Percentiles rank a stretch among this genome's conserved stretches.
phyloP scores from a whole-genome alignment of 2,888 invertebrate genomes.

The Imbricaverruca yamaguchii region DNA sequence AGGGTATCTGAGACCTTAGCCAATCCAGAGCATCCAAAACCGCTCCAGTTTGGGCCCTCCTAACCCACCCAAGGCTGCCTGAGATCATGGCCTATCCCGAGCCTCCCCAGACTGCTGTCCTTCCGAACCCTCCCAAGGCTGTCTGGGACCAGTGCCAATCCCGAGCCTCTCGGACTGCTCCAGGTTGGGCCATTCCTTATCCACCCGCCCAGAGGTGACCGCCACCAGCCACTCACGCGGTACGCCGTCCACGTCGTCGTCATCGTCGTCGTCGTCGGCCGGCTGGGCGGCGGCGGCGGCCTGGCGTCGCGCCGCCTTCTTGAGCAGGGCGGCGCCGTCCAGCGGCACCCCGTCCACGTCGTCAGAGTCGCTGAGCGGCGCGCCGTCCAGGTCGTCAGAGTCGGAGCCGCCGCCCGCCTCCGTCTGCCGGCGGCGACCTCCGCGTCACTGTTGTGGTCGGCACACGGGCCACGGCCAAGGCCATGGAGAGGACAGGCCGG shows the following conservation, averaged over 20 bases:
- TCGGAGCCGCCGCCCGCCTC: slow-evolving; percentile 40
- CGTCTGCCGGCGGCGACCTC: slow-evolving; percentile 52
- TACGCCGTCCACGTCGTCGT: slow-evolving; percentile 67
- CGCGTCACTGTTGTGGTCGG: slow-evolving; percentile 17
- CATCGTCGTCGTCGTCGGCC: slow-evolving; percentile 52
- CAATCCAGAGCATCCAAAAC: too few species aligned
- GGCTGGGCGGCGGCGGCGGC: slow-evolving; percentile 31
- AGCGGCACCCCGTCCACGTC: slow-evolving; percentile 38
- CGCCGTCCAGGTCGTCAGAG: slow-evolving; percentile 55
- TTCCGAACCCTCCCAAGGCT: too few species aligned
- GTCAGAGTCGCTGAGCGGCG: slow-evolving; percentile 38
- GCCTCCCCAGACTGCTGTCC: too few species aligned
- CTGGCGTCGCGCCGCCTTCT: slow-evolving; percentile 41
- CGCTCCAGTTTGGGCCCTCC: too few species aligned
- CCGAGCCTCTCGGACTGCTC: too few species aligned
- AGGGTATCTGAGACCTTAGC: too few species aligned
- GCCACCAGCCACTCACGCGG: slow-evolving; percentile 51
- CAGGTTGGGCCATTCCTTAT: too few species aligned
- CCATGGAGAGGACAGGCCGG: background rate
- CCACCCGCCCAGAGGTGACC: too few species aligned
- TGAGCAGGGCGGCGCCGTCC: slow-evolving; percentile 71
- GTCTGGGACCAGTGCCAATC: too few species aligned
- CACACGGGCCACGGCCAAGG: slow-evolving; percentile 25
- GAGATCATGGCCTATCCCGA: too few species aligned
- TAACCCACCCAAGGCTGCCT: too few species aligned